Base-by-base conservation (phyloP, 2,888 invertebrate species). In the Mimumesa dahlbomi region DNA sequence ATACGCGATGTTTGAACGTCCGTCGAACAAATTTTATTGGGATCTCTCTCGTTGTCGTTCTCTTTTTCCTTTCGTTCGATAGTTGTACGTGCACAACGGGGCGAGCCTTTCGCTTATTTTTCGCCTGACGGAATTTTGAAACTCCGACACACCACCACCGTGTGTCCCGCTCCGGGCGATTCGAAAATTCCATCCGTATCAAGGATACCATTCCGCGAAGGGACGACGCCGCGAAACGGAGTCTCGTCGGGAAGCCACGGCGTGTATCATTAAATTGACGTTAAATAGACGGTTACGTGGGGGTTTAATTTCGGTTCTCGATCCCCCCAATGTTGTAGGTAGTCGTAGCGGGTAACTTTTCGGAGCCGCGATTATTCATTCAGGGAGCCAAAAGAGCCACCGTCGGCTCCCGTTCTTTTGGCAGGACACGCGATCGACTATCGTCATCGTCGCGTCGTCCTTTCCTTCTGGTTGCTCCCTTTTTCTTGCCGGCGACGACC, bases 361-460 rank as follows among this genome's bases (percentile, higher is more conserved):
- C n/a, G n/a, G n/a, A 45, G 71, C 73, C 83, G n/a, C n/a, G 85
- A 87, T 87, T 85, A 87, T 87, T 87, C 84, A 85, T 85, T 84
- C 85, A 85, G 79, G 83, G 82, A 82, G 84, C 71, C 78, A 73
- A 78, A 79, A 73, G 75, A 84, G 84, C 85, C 85, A 84, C 83
- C 75, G 84, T 82, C 83, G 82, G 85, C 87, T 86, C 86, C 88
- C 81, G 86, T 85, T 87, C 81, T 50, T 45, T 25, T 7, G 56
- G 45, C 72, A 73, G 79, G 84, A 87, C 88, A 89, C 87, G 88
- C 88, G 88, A 88, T 89, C 86, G 25, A 25, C 56, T 49, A 49
- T 64, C 67, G 64, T 71, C 64, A 19, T 45, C 56, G 36, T 63
- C 45, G 18, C 36, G 34, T 40, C 56, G 29, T 58, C 49, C 36